Evolutionary conservation across 2,888 invertebrate genomes (phyloP), one percentile per base, ranked within the genome.

Genomic region (Lamellibrachia columna): DNA sequence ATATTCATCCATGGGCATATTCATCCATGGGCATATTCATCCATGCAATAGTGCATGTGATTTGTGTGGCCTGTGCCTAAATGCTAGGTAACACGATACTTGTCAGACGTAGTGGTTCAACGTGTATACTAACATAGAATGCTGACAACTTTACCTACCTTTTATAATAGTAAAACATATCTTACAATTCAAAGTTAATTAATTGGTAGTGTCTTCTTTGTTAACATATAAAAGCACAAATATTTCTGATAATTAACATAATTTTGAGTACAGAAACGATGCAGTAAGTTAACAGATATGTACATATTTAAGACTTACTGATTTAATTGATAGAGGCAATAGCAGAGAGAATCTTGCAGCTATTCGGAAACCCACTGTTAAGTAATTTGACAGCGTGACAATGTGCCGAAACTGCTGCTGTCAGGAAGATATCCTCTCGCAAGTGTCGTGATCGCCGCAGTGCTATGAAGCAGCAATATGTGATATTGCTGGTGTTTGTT

Each of bases 41-140:
- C 22, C 75, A 75, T 75, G 75, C 22, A 6, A 22, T 75, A 3
- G 11, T 22, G 75, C 75, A 75, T 15, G 22, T 75, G 40, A 40
- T 75, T 75, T 60, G 15, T 75, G 22, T n/a, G n/a, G 75, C 75
- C n/a, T 75, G 75, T 75, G 75, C 75, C 75, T 75, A 75, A 75
- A 75, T 75, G 75, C 75, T 3, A 22, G 75, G 75, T 75, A 22
- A 75, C n/a, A n/a, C 75, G 22, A 22, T 75, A 22, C 75, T 4
- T 15, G 22, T 75, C 75, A 15, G 22, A 22, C 22, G 75, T 75
- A 75, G 75, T 22, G 75, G 75, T 75, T 75, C 22, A 75, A 22
- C 75, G n/a, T 75, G 75, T 75, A 75, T 75, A 75, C 75, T 75
- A 75, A 75, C 75, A 75, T 75, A 75, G 75, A 75, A 22, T 75